Evolutionary conservation across 2,888 invertebrate genomes (phyloP).

Genomic region (Frankliniella intonsa): DNA sequence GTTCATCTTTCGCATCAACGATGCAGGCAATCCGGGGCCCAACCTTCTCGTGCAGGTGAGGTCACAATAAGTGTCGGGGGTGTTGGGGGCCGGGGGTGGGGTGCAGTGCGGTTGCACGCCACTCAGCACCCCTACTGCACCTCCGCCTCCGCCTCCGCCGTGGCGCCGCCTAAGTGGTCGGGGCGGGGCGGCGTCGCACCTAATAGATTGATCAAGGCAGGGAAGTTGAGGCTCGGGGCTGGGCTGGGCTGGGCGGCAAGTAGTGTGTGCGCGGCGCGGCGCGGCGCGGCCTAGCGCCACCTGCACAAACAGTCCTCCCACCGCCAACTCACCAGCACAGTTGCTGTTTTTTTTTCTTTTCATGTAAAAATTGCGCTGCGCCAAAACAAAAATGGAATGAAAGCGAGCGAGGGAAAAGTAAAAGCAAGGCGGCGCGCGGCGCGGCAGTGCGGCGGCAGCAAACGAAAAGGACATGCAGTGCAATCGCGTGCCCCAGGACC

Average conservation of each 20-base stretch:
- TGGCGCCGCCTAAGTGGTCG: slow-evolving; percentile 12
- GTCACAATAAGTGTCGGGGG: slow-evolving; percentile 30
- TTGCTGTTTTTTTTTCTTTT: too few species aligned
- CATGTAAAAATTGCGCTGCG: too few species aligned
- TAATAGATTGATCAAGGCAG: neutral
- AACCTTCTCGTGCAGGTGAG: slow-evolving; percentile 66
- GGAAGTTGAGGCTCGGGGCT: slow-evolving; percentile 28
- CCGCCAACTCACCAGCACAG: neutral
- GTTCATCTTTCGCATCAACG: slow-evolving; percentile 69
- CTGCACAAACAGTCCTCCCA: neutral
- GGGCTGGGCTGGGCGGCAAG: too few species aligned
- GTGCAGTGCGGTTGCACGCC: neutral
- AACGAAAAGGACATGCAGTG: neutral
- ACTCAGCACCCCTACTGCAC: neutral
- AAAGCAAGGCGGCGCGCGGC: neutral
- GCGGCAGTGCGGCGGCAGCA: neutral
- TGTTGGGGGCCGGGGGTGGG: neutral
- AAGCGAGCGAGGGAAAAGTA: neutral
- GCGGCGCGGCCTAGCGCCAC: neutral
- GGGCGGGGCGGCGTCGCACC: slow-evolving; percentile 32
- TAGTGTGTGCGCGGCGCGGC: neutral
- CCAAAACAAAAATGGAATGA: neutral
- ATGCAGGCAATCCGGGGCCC: slow-evolving; percentile 65
- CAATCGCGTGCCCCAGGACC: neutral
- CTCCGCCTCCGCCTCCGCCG: neutral